Conservation (phyloP, 2,797 vertebrate species). For the Rhadinocentrus ornatus region DNA sequence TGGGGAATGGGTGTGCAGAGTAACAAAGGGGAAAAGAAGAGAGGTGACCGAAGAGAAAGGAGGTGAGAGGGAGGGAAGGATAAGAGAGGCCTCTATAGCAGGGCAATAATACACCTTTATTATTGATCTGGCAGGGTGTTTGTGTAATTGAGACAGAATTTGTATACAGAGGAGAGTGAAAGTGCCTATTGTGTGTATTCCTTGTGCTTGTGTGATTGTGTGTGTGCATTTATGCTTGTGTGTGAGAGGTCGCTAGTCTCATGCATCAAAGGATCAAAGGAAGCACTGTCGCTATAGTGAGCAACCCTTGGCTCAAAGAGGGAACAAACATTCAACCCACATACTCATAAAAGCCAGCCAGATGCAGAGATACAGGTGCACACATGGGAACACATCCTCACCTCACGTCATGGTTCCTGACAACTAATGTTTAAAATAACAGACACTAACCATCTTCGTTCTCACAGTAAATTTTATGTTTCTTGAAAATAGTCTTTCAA, state of each 20-base stretch:
- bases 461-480: too few species aligned
- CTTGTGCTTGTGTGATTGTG: conserved; percentile 14
- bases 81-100: conserved; percentile 51
- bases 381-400: neutral
- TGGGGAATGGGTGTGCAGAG: conserved; percentile 23
- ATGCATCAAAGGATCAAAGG: conserved; percentile 74
- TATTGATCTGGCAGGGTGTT: conserved; percentile 68
- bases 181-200: conserved; percentile 37
- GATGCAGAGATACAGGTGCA: conserved; percentile 55
- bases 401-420: neutral
- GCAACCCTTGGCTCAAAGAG: conserved; percentile 68
- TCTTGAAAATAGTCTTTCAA: too few species aligned
- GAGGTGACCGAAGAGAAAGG: conserved; percentile 38
- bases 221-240: conserved; percentile 16
- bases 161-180: conserved; percentile 41
- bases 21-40: conserved; percentile 43
- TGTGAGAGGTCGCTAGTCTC: conserved; percentile 59
- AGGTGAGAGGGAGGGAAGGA: conserved; percentile 22
- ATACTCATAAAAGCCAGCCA: conserved; percentile 50
- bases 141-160: conserved; percentile 53
- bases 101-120: conserved; percentile 75
- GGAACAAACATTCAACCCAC: conserved; percentile 50
- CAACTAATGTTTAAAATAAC: neutral
- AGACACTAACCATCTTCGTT: too few species aligned
- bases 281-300: conserved; percentile 59